Conservation (phyloP, 2,797 vertebrate species). For the Falco rusticolus region DNA sequence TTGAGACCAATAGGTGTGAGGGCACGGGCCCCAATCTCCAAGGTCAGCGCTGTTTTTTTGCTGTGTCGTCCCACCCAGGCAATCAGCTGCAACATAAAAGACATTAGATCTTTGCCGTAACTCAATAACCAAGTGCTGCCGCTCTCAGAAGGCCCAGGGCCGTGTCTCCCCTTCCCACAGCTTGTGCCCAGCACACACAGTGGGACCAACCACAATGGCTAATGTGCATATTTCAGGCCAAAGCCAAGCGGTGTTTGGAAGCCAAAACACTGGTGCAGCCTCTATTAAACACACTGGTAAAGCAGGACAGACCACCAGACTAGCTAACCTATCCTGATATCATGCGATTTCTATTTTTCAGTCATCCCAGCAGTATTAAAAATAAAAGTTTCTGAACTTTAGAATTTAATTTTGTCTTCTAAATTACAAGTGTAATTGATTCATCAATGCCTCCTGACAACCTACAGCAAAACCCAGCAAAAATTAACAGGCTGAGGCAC, state of each 20-base stretch:
- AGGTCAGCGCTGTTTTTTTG: rapidly evolving
- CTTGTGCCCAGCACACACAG: rapidly evolving
- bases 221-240: background rate
- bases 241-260: background rate
- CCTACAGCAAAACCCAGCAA: background rate
- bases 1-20: background rate
- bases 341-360: background rate
- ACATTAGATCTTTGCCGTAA: background rate
- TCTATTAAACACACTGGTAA: background rate
- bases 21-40: background rate
- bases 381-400: background rate
- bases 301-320: background rate
- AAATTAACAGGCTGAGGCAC: background rate
- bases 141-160: background rate
- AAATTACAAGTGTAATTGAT: background rate
- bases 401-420: background rate
- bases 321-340: rapidly evolving
- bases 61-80: background rate
- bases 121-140: background rate
- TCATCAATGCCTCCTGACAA: background rate
- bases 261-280: background rate
- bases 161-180: background rate
- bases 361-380: background rate
- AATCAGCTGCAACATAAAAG: background rate
- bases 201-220: background rate